Evolutionary conservation across 1,140 invertebrate species (phyloP).

Genomic region (Ridgeia piscesae): DNA sequence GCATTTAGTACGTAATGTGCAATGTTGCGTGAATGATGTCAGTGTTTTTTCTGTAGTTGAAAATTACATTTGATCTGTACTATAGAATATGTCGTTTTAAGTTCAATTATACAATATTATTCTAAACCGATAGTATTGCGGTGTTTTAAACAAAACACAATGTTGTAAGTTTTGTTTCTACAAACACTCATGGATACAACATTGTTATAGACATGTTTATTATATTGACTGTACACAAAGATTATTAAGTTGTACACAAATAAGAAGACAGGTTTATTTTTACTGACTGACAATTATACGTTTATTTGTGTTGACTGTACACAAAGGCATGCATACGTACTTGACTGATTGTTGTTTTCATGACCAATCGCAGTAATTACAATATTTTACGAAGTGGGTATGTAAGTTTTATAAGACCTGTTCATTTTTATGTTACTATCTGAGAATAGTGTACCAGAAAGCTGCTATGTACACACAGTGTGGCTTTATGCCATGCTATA

Average conservation of each 20-base stretch:
- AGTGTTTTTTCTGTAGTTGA: not conserved
- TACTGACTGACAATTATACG: too few relatives aligned
- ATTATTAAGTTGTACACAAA: too few relatives aligned
- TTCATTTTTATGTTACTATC: not conserved
- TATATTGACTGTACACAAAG: not conserved
- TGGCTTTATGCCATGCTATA: not conserved
- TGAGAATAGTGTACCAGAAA: not conserved
- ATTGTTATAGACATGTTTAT: not conserved
- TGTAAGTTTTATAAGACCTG: not conserved
- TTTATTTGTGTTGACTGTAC: too few relatives aligned
- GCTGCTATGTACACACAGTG: not conserved
- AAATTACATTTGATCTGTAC: not conserved
- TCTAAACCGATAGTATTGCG: too few relatives aligned
- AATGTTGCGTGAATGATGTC: not conserved
- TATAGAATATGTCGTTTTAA: not conserved
- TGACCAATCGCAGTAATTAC: too few relatives aligned
- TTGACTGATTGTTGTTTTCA: too few relatives aligned
- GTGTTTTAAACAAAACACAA: not conserved
- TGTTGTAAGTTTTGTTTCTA: not conserved
- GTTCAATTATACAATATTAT: not conserved
- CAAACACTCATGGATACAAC: not conserved
- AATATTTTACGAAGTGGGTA: too few relatives aligned
- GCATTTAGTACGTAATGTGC: not conserved
- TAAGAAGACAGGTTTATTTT: too few relatives aligned
- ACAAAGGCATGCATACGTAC: not conserved